These are phyloP conservation scores for Chromoteleia sp. DNA, from an alignment of 2,888 invertebrate species.

Conservation along the genomic window DNA sequence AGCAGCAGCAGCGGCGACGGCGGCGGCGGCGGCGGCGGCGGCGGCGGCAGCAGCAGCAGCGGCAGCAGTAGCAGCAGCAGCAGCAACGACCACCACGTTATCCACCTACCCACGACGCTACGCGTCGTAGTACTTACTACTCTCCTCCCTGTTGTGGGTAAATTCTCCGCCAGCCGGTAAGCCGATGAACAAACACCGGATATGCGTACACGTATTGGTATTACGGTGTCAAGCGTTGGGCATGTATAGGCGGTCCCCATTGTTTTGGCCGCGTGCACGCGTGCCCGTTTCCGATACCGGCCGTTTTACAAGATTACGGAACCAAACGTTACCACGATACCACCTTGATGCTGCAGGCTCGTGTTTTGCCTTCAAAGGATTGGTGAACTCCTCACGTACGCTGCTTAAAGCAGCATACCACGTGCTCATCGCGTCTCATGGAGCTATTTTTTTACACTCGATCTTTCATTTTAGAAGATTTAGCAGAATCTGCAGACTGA, in stretches of 20 bases:
- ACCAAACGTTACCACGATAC: no score
- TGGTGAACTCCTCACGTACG: no score
- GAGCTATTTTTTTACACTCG: no score
- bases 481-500: no score
- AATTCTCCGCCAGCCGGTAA: constrained; percentile 76
- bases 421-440: no score
- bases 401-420: no score
- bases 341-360: no score
- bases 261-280: constrained; percentile 43
- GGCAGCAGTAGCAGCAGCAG: constrained; percentile 67
- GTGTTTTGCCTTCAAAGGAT: no score
- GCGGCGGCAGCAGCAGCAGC: constrained; percentile 74
- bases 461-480: no score
- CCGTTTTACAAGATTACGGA: neutral
- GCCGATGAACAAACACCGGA: constrained; percentile 64
- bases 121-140: constrained; percentile 74
- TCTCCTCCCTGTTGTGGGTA: constrained; percentile 72
- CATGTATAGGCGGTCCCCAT: constrained; percentile 71
- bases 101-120: constrained; percentile 80
- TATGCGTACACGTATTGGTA: constrained; percentile 26
- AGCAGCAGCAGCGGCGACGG: constrained; percentile 55
- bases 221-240: constrained; percentile 7
- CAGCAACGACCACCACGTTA: constrained; percentile 78
- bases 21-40: constrained; percentile 70
- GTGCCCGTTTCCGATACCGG: constrained; percentile 38